Percentiles rank a stretch among this genome's conserved stretches.
Evolutionary conservation across 2,113 vertebrate genomes (phyloP).

Genomic region (Siphamia tubifer): DNA sequence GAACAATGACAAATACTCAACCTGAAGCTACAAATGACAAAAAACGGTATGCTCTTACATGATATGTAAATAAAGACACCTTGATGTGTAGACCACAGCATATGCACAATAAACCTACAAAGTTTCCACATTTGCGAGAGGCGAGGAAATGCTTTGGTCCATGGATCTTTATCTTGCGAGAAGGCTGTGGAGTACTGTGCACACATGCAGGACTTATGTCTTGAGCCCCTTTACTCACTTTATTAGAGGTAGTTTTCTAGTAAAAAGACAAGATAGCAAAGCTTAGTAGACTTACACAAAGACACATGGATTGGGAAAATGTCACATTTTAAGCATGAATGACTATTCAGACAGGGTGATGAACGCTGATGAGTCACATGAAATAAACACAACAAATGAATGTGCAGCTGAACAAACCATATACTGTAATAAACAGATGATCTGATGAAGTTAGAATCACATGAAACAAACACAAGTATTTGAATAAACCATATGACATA

Average conservation of each 20-base stretch:
- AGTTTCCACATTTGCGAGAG: constrained; percentile 65
- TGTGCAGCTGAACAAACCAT: neutral
- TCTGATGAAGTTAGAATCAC: neutral
- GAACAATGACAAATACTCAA: neutral
- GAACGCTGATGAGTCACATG: neutral
- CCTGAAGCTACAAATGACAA: constrained; percentile 1
- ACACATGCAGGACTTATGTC: constrained; percentile 64
- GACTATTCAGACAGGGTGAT: neutral
- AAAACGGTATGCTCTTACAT: neutral
- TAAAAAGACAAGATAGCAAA: constrained; percentile 68
- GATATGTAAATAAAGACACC: neutral
- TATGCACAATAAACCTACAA: constrained; percentile 60
- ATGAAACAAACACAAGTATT: neutral
- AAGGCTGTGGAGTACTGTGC: constrained; percentile 37
- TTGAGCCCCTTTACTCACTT: constrained; percentile 67
- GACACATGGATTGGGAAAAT: constrained; percentile 16
- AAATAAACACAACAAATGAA: neutral
- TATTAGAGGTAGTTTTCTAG: constrained; percentile 74
- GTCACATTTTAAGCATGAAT: constrained; percentile 7
- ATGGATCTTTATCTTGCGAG: constrained; percentile 63
- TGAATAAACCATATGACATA: too few relatives aligned
- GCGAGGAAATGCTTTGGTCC: constrained; percentile 74
- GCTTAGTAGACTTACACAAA: constrained; percentile 53
- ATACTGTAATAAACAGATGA: neutral
- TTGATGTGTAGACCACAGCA: neutral